Conservation (phyloP, 2,888 invertebrate species). For the Drosophila barbarae region DNA sequence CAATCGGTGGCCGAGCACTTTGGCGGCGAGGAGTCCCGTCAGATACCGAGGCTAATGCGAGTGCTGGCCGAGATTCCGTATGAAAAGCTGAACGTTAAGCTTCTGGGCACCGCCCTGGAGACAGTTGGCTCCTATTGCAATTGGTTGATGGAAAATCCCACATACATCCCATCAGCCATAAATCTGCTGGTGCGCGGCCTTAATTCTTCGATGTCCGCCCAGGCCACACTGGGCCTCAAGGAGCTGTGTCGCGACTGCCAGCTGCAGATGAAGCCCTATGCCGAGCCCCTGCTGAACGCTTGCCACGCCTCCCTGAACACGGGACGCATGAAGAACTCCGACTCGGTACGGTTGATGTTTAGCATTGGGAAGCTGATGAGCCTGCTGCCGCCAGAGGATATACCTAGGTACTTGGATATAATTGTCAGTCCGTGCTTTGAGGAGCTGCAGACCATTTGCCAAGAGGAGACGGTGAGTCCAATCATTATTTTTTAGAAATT, state of each 20-base stretch:
- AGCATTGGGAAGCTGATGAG: slow-evolving; percentile 88
- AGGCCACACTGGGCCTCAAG: slow-evolving; percentile 92
- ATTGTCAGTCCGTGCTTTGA: slow-evolving; percentile 85
- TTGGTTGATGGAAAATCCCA: slow-evolving; percentile 89
- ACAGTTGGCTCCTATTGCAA: slow-evolving; percentile 91
- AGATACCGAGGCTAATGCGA: slow-evolving; percentile 83
- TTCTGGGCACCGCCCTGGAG: slow-evolving; percentile 87
- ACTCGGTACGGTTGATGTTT: slow-evolving; percentile 87
- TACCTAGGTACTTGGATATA: slow-evolving; percentile 85
- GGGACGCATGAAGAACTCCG: slow-evolving; percentile 83
- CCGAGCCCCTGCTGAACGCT: slow-evolving; percentile 87
- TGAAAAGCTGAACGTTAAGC: slow-evolving; percentile 82
- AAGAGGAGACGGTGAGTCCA: slow-evolving; percentile 80
- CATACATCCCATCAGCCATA: slow-evolving; percentile 84
- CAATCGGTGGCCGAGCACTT: slow-evolving; percentile 84
- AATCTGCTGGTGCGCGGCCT: slow-evolving; percentile 86
- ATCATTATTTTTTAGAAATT: not conserved
- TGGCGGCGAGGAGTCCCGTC: slow-evolving; percentile 82
- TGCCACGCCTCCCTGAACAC: slow-evolving; percentile 83
- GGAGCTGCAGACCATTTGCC: slow-evolving; percentile 82
- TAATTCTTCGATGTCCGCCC: slow-evolving; percentile 85
- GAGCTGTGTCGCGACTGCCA: slow-evolving; percentile 92
- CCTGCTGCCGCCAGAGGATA: slow-evolving; percentile 83
- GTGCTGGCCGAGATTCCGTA: slow-evolving; percentile 84
- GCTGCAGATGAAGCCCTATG: slow-evolving; percentile 86